Conservation (phyloP, 2,113 vertebrate genomes). For the Empidonax alnorum region DNA sequence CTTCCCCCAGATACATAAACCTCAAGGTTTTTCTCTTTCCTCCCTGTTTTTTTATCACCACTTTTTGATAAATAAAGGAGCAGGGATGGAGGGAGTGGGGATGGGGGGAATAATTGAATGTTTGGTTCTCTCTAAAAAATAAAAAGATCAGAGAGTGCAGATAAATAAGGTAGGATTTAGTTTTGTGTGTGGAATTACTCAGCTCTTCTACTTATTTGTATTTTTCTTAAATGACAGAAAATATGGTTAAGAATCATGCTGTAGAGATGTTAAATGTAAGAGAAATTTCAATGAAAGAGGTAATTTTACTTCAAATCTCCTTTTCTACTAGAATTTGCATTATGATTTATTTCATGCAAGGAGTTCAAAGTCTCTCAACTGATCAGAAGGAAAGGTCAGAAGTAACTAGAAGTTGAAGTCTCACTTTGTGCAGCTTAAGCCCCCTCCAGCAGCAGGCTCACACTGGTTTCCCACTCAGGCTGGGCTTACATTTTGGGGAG, state of each 20-base stretch:
- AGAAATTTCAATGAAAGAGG: neutral
- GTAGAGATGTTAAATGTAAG: neutral
- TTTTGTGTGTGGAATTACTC: neutral
- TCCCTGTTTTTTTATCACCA: neutral
- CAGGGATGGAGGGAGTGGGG: neutral
- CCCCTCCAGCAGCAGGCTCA: neutral
- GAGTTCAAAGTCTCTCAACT: neutral
- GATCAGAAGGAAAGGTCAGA: neutral
- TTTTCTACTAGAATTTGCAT: neutral
- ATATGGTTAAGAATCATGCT: neutral
- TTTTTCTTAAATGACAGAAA: neutral
- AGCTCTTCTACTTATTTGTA: neutral
- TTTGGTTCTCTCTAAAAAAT: neutral
- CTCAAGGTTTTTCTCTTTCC: neutral
- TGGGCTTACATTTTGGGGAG: neutral
- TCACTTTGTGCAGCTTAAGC: neutral
- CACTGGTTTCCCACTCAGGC: fast-evolving
- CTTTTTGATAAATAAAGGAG: neutral
- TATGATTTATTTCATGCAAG: neutral
- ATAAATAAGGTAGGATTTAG: neutral
- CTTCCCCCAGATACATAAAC: neutral
- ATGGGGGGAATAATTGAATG: neutral
- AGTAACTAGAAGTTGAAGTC: neutral
- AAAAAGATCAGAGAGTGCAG: neutral
- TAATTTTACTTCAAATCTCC: neutral